Evolutionary conservation across 2,113 vertebrate genomes (phyloP).

Genomic region (Odobenus rosmarus): DNA sequence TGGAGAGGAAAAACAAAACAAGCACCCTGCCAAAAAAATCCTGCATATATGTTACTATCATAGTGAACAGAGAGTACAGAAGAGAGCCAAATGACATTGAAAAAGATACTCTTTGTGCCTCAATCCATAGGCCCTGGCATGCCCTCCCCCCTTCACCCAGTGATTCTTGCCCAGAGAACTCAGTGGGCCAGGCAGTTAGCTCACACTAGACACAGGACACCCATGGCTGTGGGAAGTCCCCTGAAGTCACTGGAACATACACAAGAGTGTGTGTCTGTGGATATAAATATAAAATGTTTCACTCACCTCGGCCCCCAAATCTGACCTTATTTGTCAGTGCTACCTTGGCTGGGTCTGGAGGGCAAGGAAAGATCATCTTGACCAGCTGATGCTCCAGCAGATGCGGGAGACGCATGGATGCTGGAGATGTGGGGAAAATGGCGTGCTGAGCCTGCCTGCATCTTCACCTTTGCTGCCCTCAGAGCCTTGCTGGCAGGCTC

Average conservation of each 20-base stretch:
- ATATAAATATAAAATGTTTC: constrained; percentile 89
- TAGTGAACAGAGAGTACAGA: not conserved
- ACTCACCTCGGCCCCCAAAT: constrained; percentile 77
- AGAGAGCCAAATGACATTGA: not conserved
- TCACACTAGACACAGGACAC: constrained; percentile 77
- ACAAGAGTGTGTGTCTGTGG: constrained; percentile 78
- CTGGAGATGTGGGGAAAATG: constrained; percentile 13
- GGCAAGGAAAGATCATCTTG: constrained; percentile 63
- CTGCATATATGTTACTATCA: not conserved
- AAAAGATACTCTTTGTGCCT: not conserved
- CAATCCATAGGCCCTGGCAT: not conserved
- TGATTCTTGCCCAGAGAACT: constrained; percentile 22
- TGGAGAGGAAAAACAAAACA: not conserved
- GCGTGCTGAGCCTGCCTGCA: fast-evolving
- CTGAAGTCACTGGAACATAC: constrained; percentile 86
- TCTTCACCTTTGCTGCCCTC: not conserved
- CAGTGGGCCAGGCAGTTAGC: constrained; percentile 37
- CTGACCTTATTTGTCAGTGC: constrained; percentile 84
- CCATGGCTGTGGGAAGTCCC: constrained; percentile 87
- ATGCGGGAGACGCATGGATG: not conserved
- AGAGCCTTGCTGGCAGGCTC: not conserved
- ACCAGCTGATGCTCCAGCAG: constrained; percentile 84
- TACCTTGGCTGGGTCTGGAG: constrained; percentile 78
- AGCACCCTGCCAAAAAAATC: not conserved
- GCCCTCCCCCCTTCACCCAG: not conserved